phyloP scores from a whole-genome alignment of 1,140 invertebrate species.

The Calephelis nemesis region DNA sequence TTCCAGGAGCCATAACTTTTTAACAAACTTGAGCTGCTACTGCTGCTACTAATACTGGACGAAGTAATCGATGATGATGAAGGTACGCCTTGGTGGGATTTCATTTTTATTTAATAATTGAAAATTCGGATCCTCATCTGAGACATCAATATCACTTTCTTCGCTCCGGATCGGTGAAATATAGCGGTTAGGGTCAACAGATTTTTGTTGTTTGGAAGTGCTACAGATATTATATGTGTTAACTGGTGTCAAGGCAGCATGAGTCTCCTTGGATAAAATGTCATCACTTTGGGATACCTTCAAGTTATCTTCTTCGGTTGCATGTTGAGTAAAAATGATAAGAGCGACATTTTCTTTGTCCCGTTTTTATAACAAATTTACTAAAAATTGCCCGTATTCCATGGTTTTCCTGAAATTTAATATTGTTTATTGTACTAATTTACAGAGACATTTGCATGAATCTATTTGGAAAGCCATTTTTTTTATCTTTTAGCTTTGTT shows the following conservation, averaged over 20 bases:
- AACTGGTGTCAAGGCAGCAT: not conserved
- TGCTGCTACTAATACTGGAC: conserved; percentile 10
- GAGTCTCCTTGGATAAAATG: conserved; percentile 1
- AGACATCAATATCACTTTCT: conserved; percentile 19
- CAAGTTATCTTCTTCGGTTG: not conserved
- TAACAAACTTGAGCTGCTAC: conserved; percentile 12
- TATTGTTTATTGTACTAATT: not conserved
- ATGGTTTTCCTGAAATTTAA: conserved; percentile 1
- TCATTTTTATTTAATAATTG: conserved; percentile 4
- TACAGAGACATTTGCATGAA: not conserved
- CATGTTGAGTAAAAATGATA: not conserved
- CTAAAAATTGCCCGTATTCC: conserved; percentile 13
- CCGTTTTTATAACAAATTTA: conserved; percentile 14
- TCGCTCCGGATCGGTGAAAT: conserved; percentile 18
- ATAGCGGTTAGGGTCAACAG: conserved; percentile 1
- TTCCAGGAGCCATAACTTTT: too few species aligned
- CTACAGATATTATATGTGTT: too few species aligned
- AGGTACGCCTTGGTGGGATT: conserved; percentile 10
- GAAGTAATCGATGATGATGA: conserved; percentile 2
- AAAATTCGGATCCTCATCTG: conserved; percentile 18
- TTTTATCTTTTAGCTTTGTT: not conserved
- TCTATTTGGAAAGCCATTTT: not conserved
- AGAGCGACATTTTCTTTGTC: conserved; percentile 14
- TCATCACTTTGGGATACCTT: conserved; percentile 5
- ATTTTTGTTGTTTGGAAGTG: conserved; percentile 7